phyloP scores from a whole-genome alignment of 2,113 vertebrate species.

The Pteruthius melanotis region DNA sequence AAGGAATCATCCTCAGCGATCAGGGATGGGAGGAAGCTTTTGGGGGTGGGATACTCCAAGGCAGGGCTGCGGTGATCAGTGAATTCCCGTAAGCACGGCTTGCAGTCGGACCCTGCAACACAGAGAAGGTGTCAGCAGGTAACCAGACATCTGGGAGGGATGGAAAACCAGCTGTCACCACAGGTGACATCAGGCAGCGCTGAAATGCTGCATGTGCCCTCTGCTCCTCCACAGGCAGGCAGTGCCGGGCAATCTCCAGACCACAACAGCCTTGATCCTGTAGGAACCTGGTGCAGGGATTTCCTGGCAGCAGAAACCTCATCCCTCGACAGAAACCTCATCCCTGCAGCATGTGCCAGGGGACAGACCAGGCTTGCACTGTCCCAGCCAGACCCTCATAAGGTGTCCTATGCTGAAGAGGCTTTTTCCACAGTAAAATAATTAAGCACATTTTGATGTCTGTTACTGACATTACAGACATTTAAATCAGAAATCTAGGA shows the following conservation, averaged over 20 bases:
- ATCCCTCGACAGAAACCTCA: neutral
- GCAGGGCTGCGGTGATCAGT: neutral
- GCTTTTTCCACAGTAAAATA: neutral
- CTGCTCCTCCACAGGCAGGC: neutral
- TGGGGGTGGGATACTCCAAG: constrained; percentile 42
- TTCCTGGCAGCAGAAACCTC: neutral
- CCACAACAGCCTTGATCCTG: neutral
- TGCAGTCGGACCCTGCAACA: constrained; percentile 81
- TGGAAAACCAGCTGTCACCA: neutral
- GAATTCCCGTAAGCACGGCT: constrained; percentile 70
- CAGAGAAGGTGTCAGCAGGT: neutral
- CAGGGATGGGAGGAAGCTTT: constrained; percentile 70
- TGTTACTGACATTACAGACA: neutral
- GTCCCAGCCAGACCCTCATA: neutral
- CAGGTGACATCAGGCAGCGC: neutral
- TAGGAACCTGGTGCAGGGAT: neutral
- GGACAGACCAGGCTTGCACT: neutral
- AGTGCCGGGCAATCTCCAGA: neutral
- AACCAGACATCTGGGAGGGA: neutral
- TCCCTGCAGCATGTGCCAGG: neutral
- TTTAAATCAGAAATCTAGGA: neutral
- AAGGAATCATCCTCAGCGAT: constrained; percentile 74
- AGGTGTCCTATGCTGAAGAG: neutral
- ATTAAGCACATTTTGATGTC: neutral
- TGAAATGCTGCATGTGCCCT: accelerated